A percentile compares a stretch with the other conserved stretches of the same genome.
These are phyloP conservation scores for Silurus asotus DNA, from an alignment of 2,113 vertebrate species.

Conservation along the genomic window DNA sequence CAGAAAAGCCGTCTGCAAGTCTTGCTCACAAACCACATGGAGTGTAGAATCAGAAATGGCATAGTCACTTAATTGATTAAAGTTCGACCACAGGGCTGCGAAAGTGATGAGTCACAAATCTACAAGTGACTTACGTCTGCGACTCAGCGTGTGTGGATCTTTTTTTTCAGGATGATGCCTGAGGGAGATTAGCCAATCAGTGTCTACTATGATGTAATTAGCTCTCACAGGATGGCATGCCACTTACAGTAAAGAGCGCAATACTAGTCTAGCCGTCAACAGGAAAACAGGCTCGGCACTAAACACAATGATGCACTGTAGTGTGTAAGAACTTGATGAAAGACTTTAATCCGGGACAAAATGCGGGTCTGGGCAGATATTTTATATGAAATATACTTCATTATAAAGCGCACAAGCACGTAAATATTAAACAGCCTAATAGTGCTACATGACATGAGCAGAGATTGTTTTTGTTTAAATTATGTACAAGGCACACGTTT, in stretches of 20 bases:
- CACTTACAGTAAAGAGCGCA: constrained; percentile 70
- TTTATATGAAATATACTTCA: not conserved
- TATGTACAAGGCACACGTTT: not conserved
- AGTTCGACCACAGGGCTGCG: constrained; percentile 59
- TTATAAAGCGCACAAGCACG: not conserved
- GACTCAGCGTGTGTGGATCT: constrained; percentile 29
- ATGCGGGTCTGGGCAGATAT: constrained; percentile 28
- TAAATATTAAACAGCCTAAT: not conserved
- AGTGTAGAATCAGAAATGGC: constrained; percentile 68
- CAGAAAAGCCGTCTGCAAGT: constrained; percentile 68
- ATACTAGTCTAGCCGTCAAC: constrained; percentile 61
- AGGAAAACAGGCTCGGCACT: constrained; percentile 67
- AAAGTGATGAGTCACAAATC: constrained; percentile 67
- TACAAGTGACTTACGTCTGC: constrained; percentile 57
- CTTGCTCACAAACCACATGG: constrained; percentile 71
- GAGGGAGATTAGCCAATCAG: constrained; percentile 44
- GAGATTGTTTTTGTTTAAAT: constrained; percentile 31
- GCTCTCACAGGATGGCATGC: constrained; percentile 63
- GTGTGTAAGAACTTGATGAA: not conserved
- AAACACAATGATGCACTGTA: not conserved
- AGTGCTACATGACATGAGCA: not conserved
- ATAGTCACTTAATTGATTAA: constrained; percentile 73
- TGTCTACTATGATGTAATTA: constrained; percentile 66
- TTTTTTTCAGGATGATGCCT: constrained; percentile 48
- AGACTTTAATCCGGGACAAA: constrained; percentile 47